phyloP scores from a whole-genome alignment of 2,888 invertebrate genomes.

The Hirtodrosophila confusa region DNA sequence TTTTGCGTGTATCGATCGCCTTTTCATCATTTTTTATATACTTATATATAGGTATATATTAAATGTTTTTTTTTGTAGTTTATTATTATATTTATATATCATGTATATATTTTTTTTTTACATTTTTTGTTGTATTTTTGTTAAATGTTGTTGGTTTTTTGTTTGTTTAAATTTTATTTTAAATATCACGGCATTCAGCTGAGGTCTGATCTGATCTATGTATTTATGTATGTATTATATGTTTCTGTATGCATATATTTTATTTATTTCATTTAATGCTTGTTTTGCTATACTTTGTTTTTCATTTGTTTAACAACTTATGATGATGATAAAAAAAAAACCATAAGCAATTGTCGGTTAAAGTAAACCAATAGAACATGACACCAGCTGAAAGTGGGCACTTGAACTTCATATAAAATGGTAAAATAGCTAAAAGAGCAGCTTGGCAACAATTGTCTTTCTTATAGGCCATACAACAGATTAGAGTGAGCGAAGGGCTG shows the following conservation, averaged over 20 bases:
- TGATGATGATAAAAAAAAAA: constrained; percentile 5
- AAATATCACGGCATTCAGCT: constrained; percentile 84
- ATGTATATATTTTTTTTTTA: constrained; percentile 14
- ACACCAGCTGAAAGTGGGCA: constrained; percentile 24
- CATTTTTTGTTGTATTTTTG: constrained; percentile 3
- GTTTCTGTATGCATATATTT: constrained; percentile 32
- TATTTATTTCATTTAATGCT: constrained; percentile 32
- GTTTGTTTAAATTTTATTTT: constrained; percentile 70
- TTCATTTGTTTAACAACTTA: constrained; percentile 1
- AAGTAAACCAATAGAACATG: constrained; percentile 28
- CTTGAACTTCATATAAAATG: constrained; percentile 24
- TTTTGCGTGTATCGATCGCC: constrained; percentile 32
- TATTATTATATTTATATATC: constrained; percentile 16
- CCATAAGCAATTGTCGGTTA: neutral
- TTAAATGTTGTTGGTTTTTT: constrained; percentile 5
- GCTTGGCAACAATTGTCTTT: no score
- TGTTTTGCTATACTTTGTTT: constrained; percentile 38
- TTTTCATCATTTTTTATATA: constrained; percentile 9
- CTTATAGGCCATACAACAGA: no score
- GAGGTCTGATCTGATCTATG: constrained; percentile 80
- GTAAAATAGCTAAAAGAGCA: neutral
- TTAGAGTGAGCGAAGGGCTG: no score
- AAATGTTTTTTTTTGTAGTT: constrained; percentile 15
- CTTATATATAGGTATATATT: constrained; percentile 7
- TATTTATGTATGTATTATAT: constrained; percentile 47